These are phyloP conservation scores for Tauraco erythrolophus DNA, from an alignment of 2,113 vertebrate genomes.

Conservation along the genomic window DNA sequence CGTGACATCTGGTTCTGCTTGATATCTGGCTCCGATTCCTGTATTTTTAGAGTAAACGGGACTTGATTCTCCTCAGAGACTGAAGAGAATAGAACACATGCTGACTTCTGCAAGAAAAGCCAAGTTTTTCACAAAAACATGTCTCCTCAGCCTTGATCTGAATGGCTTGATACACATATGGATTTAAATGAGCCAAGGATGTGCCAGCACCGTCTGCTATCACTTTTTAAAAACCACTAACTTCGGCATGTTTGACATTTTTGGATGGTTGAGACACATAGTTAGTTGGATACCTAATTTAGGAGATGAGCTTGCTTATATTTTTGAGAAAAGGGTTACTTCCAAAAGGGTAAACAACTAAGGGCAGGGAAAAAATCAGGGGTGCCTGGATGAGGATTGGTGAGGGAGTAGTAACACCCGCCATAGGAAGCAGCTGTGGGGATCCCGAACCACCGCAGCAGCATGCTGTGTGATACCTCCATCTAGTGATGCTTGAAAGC, in stretches of 20 bases:
- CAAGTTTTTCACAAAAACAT: conserved; percentile 33
- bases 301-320: background rate
- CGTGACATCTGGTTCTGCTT: conserved; percentile 54
- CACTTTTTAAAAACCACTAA: background rate
- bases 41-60: background rate
- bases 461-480: background rate
- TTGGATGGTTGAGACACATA: background rate
- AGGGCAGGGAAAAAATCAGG: background rate
- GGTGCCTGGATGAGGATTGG: background rate
- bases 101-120: conserved; percentile 24
- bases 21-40: conserved; percentile 27
- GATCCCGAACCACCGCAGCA: accelerated
- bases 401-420: background rate
- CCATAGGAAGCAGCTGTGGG: background rate
- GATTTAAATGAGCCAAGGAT: conserved; percentile 6
- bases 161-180: background rate
- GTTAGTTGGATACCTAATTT: background rate
- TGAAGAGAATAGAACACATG: conserved; percentile 14
- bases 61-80: conserved; percentile 17
- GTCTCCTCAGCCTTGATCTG: background rate
- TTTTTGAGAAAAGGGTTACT: background rate
- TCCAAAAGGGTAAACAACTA: background rate
- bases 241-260: background rate
- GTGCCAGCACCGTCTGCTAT: conserved; percentile 11
- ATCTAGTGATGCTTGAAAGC: background rate